These are phyloP conservation scores for Atractosteus spatula DNA, from an alignment of 2,113 vertebrate species.

Conservation along the genomic window DNA sequence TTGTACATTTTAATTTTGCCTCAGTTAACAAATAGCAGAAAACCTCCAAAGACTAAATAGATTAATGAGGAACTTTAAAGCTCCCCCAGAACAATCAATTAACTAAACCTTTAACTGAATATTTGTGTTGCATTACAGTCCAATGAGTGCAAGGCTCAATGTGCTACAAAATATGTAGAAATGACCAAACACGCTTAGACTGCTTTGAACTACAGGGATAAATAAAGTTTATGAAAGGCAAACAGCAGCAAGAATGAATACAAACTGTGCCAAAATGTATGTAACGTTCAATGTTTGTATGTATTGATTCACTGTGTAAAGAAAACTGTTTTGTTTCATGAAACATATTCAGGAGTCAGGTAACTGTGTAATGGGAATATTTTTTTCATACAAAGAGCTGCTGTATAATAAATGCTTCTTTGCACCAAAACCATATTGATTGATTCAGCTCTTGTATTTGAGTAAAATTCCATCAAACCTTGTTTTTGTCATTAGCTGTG, in stretches of 20 bases:
- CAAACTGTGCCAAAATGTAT: constrained; percentile 14
- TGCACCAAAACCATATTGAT: constrained; percentile 42
- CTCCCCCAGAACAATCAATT: no score
- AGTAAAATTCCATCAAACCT: constrained; percentile 25
- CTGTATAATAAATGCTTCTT: constrained; percentile 58
- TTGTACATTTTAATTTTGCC: no score
- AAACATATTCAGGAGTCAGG: not conserved
- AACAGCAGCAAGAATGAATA: constrained; percentile 1
- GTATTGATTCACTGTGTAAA: constrained; percentile 5
- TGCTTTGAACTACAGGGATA: not conserved
- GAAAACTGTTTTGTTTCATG: constrained; percentile 10
- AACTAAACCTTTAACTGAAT: no score
- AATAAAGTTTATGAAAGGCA: not conserved
- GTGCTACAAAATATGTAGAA: no score
- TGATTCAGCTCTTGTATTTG: constrained; percentile 33
- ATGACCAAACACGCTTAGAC: no score
- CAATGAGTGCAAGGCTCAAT: no score
- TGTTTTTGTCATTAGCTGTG: no score
- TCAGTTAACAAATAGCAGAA: no score
- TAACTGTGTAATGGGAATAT: constrained; percentile 20
- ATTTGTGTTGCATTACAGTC: no score
- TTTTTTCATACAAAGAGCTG: constrained; percentile 39
- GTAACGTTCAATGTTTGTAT: not conserved
- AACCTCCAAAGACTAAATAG: no score
- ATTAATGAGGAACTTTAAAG: no score